Evolutionary conservation across 2,888 invertebrate species (phyloP).

Genomic region (Netelia virgata): DNA sequence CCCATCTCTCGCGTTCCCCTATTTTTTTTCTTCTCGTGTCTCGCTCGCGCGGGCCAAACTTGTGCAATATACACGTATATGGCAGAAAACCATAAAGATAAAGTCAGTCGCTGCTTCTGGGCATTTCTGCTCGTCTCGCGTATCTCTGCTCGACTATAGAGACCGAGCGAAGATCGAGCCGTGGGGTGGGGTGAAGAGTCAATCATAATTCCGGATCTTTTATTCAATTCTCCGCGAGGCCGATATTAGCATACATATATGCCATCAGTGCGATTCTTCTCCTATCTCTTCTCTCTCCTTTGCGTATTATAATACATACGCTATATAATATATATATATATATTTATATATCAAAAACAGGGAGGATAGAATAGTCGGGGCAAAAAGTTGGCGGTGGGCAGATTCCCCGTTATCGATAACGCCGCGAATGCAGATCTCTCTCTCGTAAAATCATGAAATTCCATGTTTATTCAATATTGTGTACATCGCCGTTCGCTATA

Average conservation of each 20-base stretch:
- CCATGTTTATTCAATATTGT: slow-evolving; percentile 84
- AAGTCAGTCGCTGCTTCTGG: slow-evolving; percentile 64
- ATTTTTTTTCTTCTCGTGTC: slow-evolving; percentile 51
- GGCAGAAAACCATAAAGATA: slow-evolving; percentile 60
- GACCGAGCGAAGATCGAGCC: slow-evolving; percentile 50
- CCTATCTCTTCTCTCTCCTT: slow-evolving; percentile 48
- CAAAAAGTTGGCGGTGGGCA: slow-evolving; percentile 69
- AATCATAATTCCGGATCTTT: slow-evolving; percentile 84
- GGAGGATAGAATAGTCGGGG: slow-evolving; percentile 30
- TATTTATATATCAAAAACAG: background rate
- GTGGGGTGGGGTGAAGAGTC: slow-evolving; percentile 68
- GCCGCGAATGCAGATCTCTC: slow-evolving; percentile 73
- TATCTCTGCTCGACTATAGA: slow-evolving; percentile 40
- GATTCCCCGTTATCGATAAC: slow-evolving; percentile 77
- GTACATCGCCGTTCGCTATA: slow-evolving; percentile 29
- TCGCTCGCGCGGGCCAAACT: slow-evolving; percentile 36
- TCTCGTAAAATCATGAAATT: slow-evolving; percentile 84
- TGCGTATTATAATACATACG: slow-evolving; percentile 51
- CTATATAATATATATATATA: slow-evolving; percentile 7
- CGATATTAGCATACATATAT: slow-evolving; percentile 83
- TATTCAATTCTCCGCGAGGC: slow-evolving; percentile 82
- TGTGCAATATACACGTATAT: slow-evolving; percentile 18
- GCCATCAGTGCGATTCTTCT: slow-evolving; percentile 61
- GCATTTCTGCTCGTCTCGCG: slow-evolving; percentile 53
- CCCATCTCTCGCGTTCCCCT: slow-evolving; percentile 32